A percentile compares a stretch with the other conserved stretches of the same genome.
Conservation (phyloP, 2,797 vertebrate genomes). For the Phalanger gymnotis region DNA sequence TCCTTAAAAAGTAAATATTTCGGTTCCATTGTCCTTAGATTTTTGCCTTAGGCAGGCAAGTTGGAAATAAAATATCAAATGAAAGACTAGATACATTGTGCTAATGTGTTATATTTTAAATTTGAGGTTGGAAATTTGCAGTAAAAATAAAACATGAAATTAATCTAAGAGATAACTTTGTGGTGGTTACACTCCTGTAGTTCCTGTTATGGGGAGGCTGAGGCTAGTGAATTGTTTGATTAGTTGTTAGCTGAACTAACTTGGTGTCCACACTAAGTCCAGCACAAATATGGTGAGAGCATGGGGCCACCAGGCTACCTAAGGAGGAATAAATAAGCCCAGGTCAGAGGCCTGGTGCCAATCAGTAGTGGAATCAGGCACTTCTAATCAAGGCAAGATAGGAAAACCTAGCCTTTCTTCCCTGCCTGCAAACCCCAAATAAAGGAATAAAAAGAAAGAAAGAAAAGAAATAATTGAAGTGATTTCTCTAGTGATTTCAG, state of each 20-base stretch:
- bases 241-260: not conserved
- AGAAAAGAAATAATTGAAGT: not conserved
- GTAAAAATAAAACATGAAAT: constrained; percentile 17
- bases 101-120: constrained; percentile 46
- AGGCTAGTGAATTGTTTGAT: not conserved
- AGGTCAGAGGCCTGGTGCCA: not conserved
- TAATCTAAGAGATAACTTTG: not conserved
- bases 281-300: not conserved
- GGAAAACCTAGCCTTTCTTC: no score
- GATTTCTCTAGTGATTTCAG: not conserved
- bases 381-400: not conserved
- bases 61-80: constrained; percentile 25
- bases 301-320: not conserved
- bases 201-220: not conserved
- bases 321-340: not conserved
- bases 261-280: not conserved
- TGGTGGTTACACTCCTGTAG: not conserved
- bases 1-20: constrained; percentile 27
- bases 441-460: not conserved
- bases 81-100: not conserved
- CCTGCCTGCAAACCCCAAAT: not conserved
- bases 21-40: constrained; percentile 44
- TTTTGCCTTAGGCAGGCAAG: constrained; percentile 27
- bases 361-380: not conserved
- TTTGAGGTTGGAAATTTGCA: constrained; percentile 34